phyloP scores from a whole-genome alignment of 2,888 invertebrate species.

The Caenorhabditis wallacei region DNA sequence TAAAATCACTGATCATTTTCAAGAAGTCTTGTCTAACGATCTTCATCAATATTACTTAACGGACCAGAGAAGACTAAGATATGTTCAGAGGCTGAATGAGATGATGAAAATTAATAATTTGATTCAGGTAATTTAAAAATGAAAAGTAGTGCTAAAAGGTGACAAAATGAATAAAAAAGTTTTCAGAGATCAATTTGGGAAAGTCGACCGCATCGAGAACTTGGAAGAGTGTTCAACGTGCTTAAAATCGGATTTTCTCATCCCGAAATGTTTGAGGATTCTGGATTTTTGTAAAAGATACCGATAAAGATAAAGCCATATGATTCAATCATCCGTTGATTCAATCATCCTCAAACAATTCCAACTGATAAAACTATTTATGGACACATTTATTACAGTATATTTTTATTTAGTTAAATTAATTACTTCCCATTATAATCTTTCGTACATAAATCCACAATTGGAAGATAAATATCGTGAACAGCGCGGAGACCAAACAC shows the following conservation, averaged over 20 bases:
- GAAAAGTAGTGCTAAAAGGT: neutral
- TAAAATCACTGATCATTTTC: conserved; percentile 30
- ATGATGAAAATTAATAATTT: conserved; percentile 66
- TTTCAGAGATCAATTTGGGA: conserved; percentile 58
- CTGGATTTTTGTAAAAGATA: conserved; percentile 32
- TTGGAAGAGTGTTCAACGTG: conserved; percentile 64
- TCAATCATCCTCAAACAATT: too few relatives aligned
- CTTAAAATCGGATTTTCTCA: conserved; percentile 59
- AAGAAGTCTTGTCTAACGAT: conserved; percentile 23
- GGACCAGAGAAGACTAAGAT: conserved; percentile 35
- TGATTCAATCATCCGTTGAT: too few relatives aligned
- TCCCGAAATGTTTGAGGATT: conserved; percentile 46
- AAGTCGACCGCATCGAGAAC: conserved; percentile 51
- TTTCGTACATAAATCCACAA: conserved; percentile 62
- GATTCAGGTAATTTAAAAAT: conserved; percentile 20
- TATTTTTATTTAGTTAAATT: neutral
- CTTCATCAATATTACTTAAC: conserved; percentile 25
- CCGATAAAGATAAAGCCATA: too few relatives aligned
- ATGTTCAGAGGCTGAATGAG: conserved; percentile 57
- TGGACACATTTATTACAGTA: too few relatives aligned
- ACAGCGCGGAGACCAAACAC: conserved; percentile 75
- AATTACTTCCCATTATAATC: conserved; percentile 34
- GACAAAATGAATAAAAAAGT: neutral
- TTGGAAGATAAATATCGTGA: conserved; percentile 70
- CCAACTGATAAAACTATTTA: too few relatives aligned